phyloP scores from a whole-genome alignment of 1,140 invertebrate species.

The Formica selysi region DNA sequence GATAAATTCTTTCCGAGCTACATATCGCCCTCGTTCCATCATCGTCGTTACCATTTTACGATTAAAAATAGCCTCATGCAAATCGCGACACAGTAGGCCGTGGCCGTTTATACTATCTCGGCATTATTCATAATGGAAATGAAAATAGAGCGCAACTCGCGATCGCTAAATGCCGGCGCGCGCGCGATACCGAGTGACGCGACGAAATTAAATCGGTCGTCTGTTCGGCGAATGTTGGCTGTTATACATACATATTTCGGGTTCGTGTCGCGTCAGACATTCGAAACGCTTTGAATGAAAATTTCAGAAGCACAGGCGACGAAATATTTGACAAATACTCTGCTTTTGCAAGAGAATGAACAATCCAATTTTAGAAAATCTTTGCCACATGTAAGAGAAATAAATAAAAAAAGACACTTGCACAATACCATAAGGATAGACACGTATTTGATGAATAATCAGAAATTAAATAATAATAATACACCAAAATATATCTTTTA shows the following conservation, averaged over 20 bases:
- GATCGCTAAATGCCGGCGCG: neutral
- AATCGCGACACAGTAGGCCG: neutral
- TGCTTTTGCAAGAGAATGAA: neutral
- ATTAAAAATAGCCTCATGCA: conserved; percentile 41
- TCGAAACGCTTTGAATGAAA: conserved; percentile 42
- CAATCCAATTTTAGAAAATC: conserved; percentile 12
- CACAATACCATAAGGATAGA: neutral
- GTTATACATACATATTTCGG: conserved; percentile 14
- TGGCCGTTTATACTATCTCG: neutral
- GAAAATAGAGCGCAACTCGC: conserved; percentile 40
- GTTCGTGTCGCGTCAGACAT: conserved; percentile 16
- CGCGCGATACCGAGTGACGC: neutral
- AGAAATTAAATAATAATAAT: conserved; percentile 2
- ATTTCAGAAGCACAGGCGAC: conserved; percentile 31
- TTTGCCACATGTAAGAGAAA: neutral
- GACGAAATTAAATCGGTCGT: conserved; percentile 43
- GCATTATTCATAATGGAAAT: conserved; percentile 48
- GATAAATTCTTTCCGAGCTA: neutral
- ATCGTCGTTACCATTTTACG: neutral
- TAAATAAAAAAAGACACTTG: neutral
- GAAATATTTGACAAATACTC: neutral
- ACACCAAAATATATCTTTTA: neutral
- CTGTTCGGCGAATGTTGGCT: conserved; percentile 8
- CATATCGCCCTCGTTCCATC: neutral
- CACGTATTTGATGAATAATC: neutral